These are phyloP conservation scores for Phortica variegata DNA, from an alignment of 1,140 invertebrate genomes.

Conservation along the genomic window DNA sequence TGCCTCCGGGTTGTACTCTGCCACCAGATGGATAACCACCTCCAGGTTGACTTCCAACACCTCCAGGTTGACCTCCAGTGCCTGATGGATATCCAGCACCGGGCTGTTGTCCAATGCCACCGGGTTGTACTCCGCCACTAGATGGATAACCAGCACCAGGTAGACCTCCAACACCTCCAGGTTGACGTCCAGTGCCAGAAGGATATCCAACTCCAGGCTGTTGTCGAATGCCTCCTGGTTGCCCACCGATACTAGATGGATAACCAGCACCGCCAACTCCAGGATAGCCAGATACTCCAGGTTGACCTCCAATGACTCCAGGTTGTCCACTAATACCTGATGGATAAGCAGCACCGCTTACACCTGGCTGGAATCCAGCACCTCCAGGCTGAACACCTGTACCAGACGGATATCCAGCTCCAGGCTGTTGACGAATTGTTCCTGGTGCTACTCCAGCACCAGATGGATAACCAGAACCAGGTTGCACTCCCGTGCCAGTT, in stretches of 20 bases:
- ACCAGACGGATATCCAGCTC: neutral
- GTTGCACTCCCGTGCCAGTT: too few relatives aligned
- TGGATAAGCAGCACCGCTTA: neutral
- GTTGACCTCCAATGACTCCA: conserved; percentile 4
- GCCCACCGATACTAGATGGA: neutral
- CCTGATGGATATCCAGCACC: conserved; percentile 5
- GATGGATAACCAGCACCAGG: conserved; percentile 6
- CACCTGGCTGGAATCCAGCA: conserved; percentile 9
- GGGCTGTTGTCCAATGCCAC: neutral
- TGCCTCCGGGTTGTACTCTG: neutral
- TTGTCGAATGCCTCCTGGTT: neutral
- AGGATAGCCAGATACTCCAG: conserved; percentile 1
- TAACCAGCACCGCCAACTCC: neutral
- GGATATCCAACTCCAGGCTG: conserved; percentile 1
- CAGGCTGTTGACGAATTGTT: conserved; percentile 1
- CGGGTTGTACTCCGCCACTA: neutral
- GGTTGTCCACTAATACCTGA: conserved; percentile 8
- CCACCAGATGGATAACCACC: neutral
- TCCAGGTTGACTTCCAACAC: conserved; percentile 8
- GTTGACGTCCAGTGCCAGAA: neutral
- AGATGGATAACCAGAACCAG: neutral
- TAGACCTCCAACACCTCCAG: neutral
- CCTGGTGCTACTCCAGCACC: neutral
- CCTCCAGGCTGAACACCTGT: conserved; percentile 1
- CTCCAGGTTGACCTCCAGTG: conserved; percentile 12